Base-by-base conservation (phyloP, 2,113 vertebrate genomes). In the Thymallus thymallus region DNA sequence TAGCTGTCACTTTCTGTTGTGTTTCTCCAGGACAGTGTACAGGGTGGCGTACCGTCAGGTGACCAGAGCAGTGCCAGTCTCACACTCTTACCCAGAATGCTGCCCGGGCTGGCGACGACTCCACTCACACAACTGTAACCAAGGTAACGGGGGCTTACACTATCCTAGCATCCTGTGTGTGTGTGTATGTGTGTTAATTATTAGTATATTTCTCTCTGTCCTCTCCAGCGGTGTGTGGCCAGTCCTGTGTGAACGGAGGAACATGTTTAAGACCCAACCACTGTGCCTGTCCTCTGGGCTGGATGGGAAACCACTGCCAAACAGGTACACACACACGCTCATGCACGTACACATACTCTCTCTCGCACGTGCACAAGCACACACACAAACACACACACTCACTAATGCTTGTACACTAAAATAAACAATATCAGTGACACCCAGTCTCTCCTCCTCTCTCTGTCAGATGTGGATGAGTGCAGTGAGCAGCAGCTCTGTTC, bases 391-490 rank as follows among this genome's bases (percentile, higher is more conserved):
- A n/a, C n/a, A n/a, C n/a, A n/a, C n/a, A n/a, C n/a, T n/a, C 30
- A 67, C 48, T 10, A 30, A n/a, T 41, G 46, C 30, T 51, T 32
- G 71, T 62, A 61, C 58, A 51, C 48, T n/a, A 63, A 48, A 58
- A 32, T 22, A 68, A 48, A 29, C 9, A 41, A 10, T 10, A 41
- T 41, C 35, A 41, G 9, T 41, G 35, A 41, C 35, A 41, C 26
- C 58, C 30, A 4, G 48, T 10, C 55, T 23, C 56, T 16, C 30
- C 20, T 30, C 45, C 0, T n/a, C 16, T 67, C 16, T 55, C 14
- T 65, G 26, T 71, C 79, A 99, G 97, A 98, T 0, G 88, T 96
- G 86, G 95, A 97, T 0, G 97, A 98, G 55, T 97, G 97, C 3
- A 2, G 75, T 0, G 88, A 85, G 69, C 70, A 51, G 74, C 92